A percentile compares a stretch with the other conserved stretches of the same genome.
phyloP scores from a whole-genome alignment of 2,797 vertebrate genomes.

The Coccyzus lansbergi region DNA sequence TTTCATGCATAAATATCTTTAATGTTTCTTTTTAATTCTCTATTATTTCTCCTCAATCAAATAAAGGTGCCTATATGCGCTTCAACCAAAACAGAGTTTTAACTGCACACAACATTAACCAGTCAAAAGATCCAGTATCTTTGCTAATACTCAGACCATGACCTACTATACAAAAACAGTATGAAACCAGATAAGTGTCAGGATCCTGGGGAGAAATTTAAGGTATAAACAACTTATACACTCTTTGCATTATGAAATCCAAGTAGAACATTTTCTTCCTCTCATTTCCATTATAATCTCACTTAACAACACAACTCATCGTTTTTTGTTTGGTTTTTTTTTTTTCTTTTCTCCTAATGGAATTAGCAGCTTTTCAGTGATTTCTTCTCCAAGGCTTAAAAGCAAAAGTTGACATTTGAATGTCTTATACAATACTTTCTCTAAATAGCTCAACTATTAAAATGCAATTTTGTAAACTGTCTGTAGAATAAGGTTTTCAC shows the following conservation, averaged over 20 bases:
- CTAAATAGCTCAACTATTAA: background rate
- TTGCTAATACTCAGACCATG: background rate
- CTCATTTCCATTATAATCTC: background rate
- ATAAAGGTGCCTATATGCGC: background rate
- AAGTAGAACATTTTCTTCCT: background rate
- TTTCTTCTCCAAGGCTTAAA: background rate
- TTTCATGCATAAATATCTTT: background rate
- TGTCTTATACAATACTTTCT: background rate
- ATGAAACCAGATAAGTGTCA: background rate
- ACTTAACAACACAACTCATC: background rate
- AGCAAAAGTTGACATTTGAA: background rate
- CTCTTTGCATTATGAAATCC: background rate
- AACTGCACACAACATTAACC: background rate
- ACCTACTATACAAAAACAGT: background rate
- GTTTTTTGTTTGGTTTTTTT: too few relatives aligned
- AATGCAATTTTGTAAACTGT: background rate
- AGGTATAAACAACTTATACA: background rate
- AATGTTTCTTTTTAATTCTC: background rate
- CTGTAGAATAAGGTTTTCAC: background rate
- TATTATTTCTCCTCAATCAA: background rate
- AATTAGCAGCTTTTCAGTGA: background rate
- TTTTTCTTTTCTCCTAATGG: background rate
- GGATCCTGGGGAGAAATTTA: background rate
- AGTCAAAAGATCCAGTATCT: background rate
- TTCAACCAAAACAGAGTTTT: background rate